Base-by-base conservation (phyloP, 2,113 vertebrate genomes). In the Rutilus rutilus region DNA sequence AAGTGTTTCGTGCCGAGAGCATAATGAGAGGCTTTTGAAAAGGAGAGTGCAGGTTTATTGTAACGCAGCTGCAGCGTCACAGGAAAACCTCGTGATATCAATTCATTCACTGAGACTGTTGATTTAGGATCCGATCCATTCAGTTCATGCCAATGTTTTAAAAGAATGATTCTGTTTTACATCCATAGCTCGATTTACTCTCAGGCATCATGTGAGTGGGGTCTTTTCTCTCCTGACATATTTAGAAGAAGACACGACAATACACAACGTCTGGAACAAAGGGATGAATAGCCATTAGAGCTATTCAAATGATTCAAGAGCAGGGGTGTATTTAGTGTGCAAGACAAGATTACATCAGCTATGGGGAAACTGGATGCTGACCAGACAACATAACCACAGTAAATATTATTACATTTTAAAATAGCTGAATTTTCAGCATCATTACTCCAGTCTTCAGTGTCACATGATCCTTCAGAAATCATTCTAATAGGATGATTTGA, bases 1-100 rank as follows among this genome's bases (percentile, higher is more conserved):
- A 52, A 30, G 54, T 45, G 0, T 11, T 30, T 60, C 42, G 42
- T 21, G 12, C 69, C 30, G 9, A 33, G 17, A 69, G n/a, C 21
- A 47, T 39, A 64, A 67, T 71, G 30, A 30, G 14, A 25, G 75
- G n/a, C 75, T 65, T 62, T 75, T 75, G 69, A 45, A 78, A 79
- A 15, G 12, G 19, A 52, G 71, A 36, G 47, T 5, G 3, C 59
- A 59, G 76, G 64, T 69, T 80, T 47, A 79, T 42, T 39, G 73
- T 30, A 33, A 71, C 6, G 39, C 84, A 85, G 27, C 64, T 85
- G 47, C 50, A 54, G 84, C 50, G 19, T 84, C 30, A 62, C 54
- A 77, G 45, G 33, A 23, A 14, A 77, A 52, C n/a, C 54, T 5
- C 19, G 23, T 11, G 39, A 76, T 52, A 15, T 59, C 50, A 36